A percentile compares a stretch with the other conserved stretches of the same genome.
Conservation (phyloP, 1,140 invertebrate genomes). For the Penaeus japonicus region DNA sequence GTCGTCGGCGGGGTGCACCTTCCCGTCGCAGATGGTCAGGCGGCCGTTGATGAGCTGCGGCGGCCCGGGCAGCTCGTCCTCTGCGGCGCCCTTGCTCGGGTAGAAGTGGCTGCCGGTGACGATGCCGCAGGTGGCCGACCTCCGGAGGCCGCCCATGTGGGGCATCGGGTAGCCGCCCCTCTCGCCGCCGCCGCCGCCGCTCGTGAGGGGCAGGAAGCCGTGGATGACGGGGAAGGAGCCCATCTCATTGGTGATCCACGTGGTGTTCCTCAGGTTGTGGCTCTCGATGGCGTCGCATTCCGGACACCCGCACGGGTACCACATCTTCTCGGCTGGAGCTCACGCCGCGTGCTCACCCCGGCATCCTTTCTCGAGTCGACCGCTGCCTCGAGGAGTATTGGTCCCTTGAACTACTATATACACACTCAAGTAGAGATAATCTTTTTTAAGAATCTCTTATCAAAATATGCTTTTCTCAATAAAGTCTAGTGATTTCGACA, state of each 20-base stretch:
- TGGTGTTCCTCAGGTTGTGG: not conserved
- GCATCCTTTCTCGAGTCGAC: not conserved
- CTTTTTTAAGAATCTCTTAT: too few relatives aligned
- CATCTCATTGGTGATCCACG: constrained; percentile 2
- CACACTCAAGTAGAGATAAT: not conserved
- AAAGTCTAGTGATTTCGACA: too few relatives aligned
- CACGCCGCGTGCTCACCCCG: not conserved
- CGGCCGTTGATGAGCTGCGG: constrained; percentile 48
- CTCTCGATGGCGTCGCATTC: constrained; percentile 14
- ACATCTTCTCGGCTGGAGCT: constrained; percentile 27
- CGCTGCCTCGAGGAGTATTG: not conserved
- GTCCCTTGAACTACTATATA: not conserved
- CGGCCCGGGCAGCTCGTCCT: constrained; percentile 21
- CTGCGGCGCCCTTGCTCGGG: not conserved
- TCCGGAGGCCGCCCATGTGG: constrained; percentile 17
- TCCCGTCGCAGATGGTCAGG: constrained; percentile 35
- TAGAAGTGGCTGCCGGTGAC: constrained; percentile 35
- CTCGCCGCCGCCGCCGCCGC: not conserved
- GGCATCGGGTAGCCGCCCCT: constrained; percentile 1
- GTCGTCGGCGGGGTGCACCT: constrained; percentile 6
- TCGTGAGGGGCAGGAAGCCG: not conserved
- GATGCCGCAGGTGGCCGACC: constrained; percentile 48
- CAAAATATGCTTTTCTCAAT: too few relatives aligned
- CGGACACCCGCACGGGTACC: constrained; percentile 28
- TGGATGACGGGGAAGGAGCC: constrained; percentile 29